Conservation (phyloP, 2,113 vertebrate species). For the Monopterus albus region DNA sequence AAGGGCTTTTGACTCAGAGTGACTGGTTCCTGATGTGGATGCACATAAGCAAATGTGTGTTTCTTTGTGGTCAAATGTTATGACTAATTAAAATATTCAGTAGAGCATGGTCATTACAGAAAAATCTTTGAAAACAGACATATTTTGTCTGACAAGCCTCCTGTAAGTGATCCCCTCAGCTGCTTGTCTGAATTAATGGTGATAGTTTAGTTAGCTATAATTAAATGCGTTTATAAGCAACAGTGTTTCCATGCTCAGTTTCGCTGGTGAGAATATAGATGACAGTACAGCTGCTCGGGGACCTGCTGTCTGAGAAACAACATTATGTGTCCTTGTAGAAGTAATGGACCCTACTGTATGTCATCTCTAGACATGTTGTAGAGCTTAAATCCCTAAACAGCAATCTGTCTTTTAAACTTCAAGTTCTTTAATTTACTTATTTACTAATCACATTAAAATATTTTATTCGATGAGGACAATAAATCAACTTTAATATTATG, state of each 20-base stretch:
- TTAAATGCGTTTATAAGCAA: neutral
- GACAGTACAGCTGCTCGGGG: neutral
- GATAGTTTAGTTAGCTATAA: too few species aligned
- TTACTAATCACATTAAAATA: too few species aligned
- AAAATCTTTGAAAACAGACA: conserved; percentile 1
- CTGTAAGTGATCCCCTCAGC: too few species aligned
- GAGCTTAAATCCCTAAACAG: neutral
- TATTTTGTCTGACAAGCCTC: conserved; percentile 8
- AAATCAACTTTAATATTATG: too few species aligned
- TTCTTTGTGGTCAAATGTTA: conserved; percentile 16
- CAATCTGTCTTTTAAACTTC: neutral
- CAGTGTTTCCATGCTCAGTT: neutral
- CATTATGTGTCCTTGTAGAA: neutral
- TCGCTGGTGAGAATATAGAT: neutral
- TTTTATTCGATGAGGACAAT: too few species aligned
- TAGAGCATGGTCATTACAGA: too few species aligned
- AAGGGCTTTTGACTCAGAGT: neutral
- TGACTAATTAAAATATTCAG: conserved; percentile 3
- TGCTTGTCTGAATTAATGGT: conserved; percentile 4
- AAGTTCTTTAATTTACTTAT: neutral
- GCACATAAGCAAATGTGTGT: neutral
- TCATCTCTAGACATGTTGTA: conserved; percentile 8
- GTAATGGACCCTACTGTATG: neutral
- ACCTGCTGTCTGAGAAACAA: conserved; percentile 3
- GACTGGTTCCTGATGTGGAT: conserved; percentile 21